Base-by-base conservation (phyloP, 2,888 invertebrate genomes). In the Meliscaeva auricollis region DNA sequence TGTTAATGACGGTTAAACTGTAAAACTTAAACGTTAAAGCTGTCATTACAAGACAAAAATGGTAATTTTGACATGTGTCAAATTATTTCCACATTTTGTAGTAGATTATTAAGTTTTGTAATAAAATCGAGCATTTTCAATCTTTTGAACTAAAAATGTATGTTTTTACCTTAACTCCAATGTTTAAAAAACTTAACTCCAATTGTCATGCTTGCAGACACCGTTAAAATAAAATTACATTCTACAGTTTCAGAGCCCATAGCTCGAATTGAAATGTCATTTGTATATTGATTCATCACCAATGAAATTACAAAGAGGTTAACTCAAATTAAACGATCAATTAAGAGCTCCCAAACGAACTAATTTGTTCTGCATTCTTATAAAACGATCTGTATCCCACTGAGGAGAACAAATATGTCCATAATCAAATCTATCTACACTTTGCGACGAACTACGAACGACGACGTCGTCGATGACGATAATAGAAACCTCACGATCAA, bases 401-500 rank as follows among this genome's bases (percentile, higher is more conserved):
- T 56, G 81, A 64, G 85, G 35, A 76, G 77, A 85, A 81, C 81
- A 73, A 85, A 85, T n/a, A n/a, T 85, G 72, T 76, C 44, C 68
- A 81, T 85, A 85, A 85, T 85, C 76, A 85, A 85, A 85, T 81
- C 62, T 46, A 73, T 85, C 76, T 62, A 52, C 76, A 52, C 76
- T 44, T 80, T 54, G 62, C 32, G 69, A 76, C 50, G 76, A 73
- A 15, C 35, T 3, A 3, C 35, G 35, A 32, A 6, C 38, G 38
- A 0, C 9, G 38, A 7, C 38, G 9, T 9, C 1, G 26, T 26
- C 13, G 11, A 46, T 15, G 32, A 46, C 17, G 30, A 50, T 81
- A 85, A 85, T 85, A 81, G 85, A 85, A 76, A 77, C 77, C 73
- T 85, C 85, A 85, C 73, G 73, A 75, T 69, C 48, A 56, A 64